A percentile compares a stretch with the other conserved stretches of the same genome.
These are phyloP conservation scores for Glaucopsyche alexis DNA, from an alignment of 2,888 invertebrate genomes.

Conservation along the genomic window DNA sequence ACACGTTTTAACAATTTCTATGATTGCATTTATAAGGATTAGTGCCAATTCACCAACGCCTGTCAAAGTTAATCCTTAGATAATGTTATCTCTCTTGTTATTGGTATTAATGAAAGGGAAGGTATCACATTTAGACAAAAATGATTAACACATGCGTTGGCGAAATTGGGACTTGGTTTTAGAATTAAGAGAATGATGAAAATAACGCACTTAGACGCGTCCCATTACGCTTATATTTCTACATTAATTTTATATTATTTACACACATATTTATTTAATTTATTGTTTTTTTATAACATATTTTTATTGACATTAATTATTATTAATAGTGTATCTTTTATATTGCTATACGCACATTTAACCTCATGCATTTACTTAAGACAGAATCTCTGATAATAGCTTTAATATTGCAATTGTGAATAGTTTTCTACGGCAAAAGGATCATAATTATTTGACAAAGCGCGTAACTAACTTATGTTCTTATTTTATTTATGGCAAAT, in stretches of 20 bases:
- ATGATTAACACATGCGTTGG: too few species aligned
- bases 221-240: conserved; percentile 6
- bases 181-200: neutral
- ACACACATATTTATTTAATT: neutral
- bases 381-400: conserved; percentile 14
- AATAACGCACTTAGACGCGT: conserved; percentile 6
- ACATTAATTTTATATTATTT: neutral
- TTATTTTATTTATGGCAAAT: too few species aligned
- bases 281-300: neutral
- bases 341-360: conserved; percentile 2
- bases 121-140: too few species aligned
- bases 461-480: neutral
- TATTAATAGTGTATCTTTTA: conserved; percentile 39
- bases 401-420: conserved; percentile 24
- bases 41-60: neutral
- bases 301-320: conserved; percentile 2
- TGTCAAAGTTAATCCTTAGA: too few species aligned
- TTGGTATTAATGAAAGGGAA: too few species aligned
- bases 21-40: conserved; percentile 40
- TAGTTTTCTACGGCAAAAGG: conserved; percentile 5
- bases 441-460: neutral
- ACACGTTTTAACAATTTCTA: conserved; percentile 49
- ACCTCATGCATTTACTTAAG: neutral
- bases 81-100: too few species aligned
- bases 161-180: neutral